Conservation (phyloP, 1,140 invertebrate genomes). For the Drosophila ambigua region DNA sequence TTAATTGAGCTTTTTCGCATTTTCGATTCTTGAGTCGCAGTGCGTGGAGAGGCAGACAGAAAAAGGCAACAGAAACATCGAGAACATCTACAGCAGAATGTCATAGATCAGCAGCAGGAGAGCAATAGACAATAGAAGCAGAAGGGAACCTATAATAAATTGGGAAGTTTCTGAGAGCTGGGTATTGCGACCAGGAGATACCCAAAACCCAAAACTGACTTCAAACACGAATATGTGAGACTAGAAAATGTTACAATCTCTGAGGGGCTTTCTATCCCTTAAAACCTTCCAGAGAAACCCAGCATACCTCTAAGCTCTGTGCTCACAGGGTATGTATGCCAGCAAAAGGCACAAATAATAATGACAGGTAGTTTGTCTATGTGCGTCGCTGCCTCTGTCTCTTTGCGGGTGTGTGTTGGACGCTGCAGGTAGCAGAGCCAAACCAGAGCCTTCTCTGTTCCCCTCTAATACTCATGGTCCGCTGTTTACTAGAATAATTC, state of each 20-base stretch:
- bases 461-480: conserved; percentile 9
- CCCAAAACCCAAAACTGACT: neutral
- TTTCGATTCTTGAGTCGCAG: conserved; percentile 66
- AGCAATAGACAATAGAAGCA: conserved; percentile 11
- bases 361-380: conserved; percentile 78
- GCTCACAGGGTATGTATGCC: conserved; percentile 25
- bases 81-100: conserved; percentile 35
- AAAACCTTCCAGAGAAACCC: neutral
- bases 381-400: conserved; percentile 37
- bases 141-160: conserved; percentile 7
- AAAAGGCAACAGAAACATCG: conserved; percentile 10
- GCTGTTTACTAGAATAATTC: conserved; percentile 75
- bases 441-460: conserved; percentile 26
- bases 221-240: too few species aligned
- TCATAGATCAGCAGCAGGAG: conserved; percentile 47
- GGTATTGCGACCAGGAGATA: neutral
- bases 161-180: neutral
- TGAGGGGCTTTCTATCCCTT: neutral
- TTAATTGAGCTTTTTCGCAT: conserved; percentile 73
- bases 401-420: conserved; percentile 46
- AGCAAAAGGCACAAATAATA: conserved; percentile 63
- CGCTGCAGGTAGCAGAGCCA: conserved; percentile 65
- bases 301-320: neutral
- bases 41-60: conserved; percentile 43
- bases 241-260: too few species aligned